A percentile compares a stretch with the other conserved stretches of the same genome.
Evolutionary conservation across 1,140 invertebrate species (phyloP).

Genomic region (Himalopsyche phryganea): DNA sequence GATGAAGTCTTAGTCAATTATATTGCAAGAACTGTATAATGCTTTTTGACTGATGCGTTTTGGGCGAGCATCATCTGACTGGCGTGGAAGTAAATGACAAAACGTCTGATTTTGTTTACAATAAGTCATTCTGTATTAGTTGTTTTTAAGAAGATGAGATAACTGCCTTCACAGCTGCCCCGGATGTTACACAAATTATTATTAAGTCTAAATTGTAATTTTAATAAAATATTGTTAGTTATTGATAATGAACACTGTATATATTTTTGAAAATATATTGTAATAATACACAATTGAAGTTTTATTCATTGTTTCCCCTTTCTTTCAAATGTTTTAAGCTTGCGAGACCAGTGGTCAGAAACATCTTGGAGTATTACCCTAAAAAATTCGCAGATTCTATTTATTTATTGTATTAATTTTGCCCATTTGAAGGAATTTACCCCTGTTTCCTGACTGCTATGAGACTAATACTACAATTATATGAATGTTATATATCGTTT

Average conservation of each 20-base stretch:
- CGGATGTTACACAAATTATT: constrained; percentile 9
- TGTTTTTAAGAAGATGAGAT: not conserved
- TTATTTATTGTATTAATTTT: not conserved
- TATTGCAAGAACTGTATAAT: not conserved
- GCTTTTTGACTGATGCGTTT: too few relatives aligned
- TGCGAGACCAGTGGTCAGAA: not conserved
- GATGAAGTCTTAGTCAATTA: constrained; percentile 10
- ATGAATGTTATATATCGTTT: too few relatives aligned
- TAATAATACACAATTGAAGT: constrained; percentile 14
- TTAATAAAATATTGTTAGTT: constrained; percentile 1
- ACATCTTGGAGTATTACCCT: not conserved
- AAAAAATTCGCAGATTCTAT: not conserved
- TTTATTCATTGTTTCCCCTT: constrained; percentile 4
- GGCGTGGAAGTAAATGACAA: not conserved
- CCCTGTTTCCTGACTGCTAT: too few relatives aligned
- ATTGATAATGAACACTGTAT: constrained; percentile 19
- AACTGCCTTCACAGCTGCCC: constrained; percentile 12
- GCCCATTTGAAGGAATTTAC: too few relatives aligned
- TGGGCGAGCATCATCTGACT: not conserved
- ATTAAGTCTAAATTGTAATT: constrained; percentile 24
- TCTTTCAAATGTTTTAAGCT: not conserved
- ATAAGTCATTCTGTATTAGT: constrained; percentile 2
- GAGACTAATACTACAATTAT: too few relatives aligned
- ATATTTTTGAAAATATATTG: constrained; percentile 26
- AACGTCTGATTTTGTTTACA: not conserved